These are phyloP conservation scores for Rhabdornis inornatus DNA, from an alignment of 2,113 vertebrate species.

Conservation along the genomic window DNA sequence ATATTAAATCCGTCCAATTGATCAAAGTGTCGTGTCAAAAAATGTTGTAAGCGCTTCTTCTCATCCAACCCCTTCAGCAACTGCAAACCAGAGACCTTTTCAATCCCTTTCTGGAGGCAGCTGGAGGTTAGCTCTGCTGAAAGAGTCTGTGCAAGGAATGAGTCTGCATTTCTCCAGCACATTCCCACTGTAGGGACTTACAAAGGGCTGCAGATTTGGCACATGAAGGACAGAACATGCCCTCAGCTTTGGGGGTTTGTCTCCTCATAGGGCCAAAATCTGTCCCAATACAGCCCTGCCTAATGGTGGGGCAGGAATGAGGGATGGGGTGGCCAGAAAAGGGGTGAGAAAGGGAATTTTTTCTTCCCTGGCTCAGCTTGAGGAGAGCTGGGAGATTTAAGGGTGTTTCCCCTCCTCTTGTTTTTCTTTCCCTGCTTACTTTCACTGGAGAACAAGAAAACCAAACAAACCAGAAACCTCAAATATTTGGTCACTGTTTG, in stretches of 20 bases:
- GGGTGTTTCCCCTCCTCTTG: background rate
- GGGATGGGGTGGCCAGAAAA: background rate
- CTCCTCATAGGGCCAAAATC: accelerated
- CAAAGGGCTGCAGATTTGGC: background rate
- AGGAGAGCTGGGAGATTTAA: background rate
- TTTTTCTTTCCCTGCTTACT: background rate
- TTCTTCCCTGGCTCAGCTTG: background rate
- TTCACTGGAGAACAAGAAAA: background rate
- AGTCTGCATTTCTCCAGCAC: constrained; percentile 6
- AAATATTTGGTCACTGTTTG: background rate
- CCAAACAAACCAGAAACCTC: background rate
- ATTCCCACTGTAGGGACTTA: background rate
- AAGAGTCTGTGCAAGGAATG: background rate
- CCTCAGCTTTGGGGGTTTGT: background rate
- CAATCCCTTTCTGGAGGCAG: background rate
- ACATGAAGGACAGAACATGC: accelerated
- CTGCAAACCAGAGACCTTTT: constrained; percentile 33
- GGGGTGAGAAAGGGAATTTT: background rate
- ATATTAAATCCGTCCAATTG: constrained; percentile 77
- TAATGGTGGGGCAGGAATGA: background rate
- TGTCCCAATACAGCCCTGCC: background rate
- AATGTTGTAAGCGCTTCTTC: constrained; percentile 62
- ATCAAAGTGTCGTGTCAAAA: constrained; percentile 73
- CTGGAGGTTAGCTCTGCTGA: background rate
- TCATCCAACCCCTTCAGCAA: constrained; percentile 48